A percentile compares a stretch with the other conserved stretches of the same genome.
Evolutionary conservation across 2,113 vertebrate species (phyloP).

Genomic region (Argyrosomus japonicus): DNA sequence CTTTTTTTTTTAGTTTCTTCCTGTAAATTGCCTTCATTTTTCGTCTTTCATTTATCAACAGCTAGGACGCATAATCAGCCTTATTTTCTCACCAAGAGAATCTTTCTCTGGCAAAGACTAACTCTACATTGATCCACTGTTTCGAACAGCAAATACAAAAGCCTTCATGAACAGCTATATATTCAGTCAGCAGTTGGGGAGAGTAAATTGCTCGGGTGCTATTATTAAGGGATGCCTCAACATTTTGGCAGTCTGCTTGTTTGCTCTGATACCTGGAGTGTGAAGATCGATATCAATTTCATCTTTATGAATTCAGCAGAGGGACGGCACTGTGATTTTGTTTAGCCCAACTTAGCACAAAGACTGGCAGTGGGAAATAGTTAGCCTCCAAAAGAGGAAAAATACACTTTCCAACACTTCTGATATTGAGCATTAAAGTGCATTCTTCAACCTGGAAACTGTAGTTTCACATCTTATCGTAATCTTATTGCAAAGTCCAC

Average conservation of each 20-base stretch:
- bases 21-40: not conserved
- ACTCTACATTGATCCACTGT: not conserved
- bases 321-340: not conserved
- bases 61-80: not conserved
- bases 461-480: not conserved
- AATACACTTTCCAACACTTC: not conserved
- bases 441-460: not conserved
- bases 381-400: not conserved
- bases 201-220: not conserved
- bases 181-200: not conserved
- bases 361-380: not conserved
- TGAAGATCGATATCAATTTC: conserved; percentile 35
- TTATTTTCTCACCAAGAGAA: not conserved
- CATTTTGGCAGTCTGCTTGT: conserved; percentile 20
- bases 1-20: not conserved
- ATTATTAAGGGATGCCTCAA: not conserved
- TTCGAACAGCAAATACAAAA: not conserved
- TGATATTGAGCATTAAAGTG: not conserved
- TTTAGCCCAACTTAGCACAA: conserved; percentile 3
- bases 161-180: not conserved
- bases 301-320: conserved; percentile 21
- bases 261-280: conserved; percentile 7
- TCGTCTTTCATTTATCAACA: not conserved
- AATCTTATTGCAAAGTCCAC: not conserved
- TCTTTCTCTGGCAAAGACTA: not conserved